Percentiles rank a stretch among this genome's conserved stretches.
Evolutionary conservation across 2,113 vertebrate genomes (phyloP).

Genomic region (Pachycephala philippinensis): DNA sequence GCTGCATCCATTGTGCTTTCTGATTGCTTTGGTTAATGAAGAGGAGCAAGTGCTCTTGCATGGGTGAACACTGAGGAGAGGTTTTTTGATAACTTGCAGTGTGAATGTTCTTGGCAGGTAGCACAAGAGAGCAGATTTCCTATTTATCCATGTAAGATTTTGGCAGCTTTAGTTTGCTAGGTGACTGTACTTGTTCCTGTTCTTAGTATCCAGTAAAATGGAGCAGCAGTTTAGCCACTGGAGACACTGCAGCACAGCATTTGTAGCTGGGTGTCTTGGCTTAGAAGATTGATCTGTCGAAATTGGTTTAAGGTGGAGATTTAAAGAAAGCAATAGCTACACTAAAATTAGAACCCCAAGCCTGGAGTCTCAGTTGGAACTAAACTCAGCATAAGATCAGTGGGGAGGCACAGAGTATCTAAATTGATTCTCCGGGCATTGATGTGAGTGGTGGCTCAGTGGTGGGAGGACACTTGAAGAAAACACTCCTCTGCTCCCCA

Average conservation of each 20-base stretch:
- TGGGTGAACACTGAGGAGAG: not conserved
- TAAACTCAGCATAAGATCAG: not conserved
- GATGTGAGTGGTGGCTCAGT: not conserved
- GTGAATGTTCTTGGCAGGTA: not conserved
- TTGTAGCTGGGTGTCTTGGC: not conserved
- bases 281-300: not conserved
- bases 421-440: not conserved
- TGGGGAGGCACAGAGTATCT: not conserved
- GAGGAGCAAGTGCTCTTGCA: not conserved
- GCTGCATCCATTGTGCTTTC: not conserved
- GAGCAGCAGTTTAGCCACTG: not conserved
- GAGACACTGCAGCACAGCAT: not conserved
- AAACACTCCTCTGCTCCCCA: not conserved
- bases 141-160: not conserved
- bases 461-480: not conserved
- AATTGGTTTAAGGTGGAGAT: not conserved
- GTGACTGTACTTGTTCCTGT: not conserved
- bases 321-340: not conserved
- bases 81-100: not conserved
- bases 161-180: not conserved
- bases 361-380: not conserved
- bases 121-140: not conserved
- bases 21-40: slow-evolving; percentile 1
- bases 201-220: not conserved
- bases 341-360: not conserved